A percentile compares a stretch with the other conserved stretches of the same genome.
Evolutionary conservation across 2,113 vertebrate genomes (phyloP).

Genomic region (Sinocyclocheilus grahami): DNA sequence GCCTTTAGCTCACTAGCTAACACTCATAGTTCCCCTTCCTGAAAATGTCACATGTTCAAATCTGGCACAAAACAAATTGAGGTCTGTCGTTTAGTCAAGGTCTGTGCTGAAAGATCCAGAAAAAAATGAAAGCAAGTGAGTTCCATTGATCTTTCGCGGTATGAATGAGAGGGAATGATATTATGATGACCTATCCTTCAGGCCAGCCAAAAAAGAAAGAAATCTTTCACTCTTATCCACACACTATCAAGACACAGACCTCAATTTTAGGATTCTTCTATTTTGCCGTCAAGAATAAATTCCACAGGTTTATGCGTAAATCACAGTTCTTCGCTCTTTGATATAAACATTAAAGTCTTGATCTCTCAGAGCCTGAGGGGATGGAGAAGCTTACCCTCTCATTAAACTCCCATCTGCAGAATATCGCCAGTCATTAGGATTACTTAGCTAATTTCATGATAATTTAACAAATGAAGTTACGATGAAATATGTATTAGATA

Average conservation of each 20-base stretch:
- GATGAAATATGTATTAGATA: conserved; percentile 7
- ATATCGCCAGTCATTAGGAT: conserved; percentile 28
- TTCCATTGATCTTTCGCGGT: not conserved
- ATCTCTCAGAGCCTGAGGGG: conserved; percentile 40
- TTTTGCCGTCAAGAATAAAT: conserved; percentile 10
- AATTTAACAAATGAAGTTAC: conserved; percentile 38
- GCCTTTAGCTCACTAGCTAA: conserved; percentile 30
- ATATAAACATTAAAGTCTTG: conserved; percentile 49
- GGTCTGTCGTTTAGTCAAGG: conserved; percentile 18
- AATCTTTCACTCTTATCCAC: conserved; percentile 15
- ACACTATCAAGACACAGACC: not conserved
- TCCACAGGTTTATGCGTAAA: conserved; percentile 1
- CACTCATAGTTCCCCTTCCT: conserved; percentile 5
- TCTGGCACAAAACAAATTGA: conserved; percentile 21
- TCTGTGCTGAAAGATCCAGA: conserved; percentile 1
- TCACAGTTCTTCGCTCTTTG: conserved; percentile 29
- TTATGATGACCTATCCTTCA: conserved; percentile 28
- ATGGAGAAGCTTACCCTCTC: conserved; percentile 26
- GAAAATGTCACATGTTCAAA: conserved; percentile 35
- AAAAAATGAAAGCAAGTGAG: conserved; percentile 30
- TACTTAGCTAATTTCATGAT: conserved; percentile 37
- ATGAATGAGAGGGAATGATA: conserved; percentile 5
- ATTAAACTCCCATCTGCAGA: conserved; percentile 42
- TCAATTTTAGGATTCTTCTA: conserved; percentile 3
- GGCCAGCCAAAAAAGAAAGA: not conserved